Evolutionary conservation across 2,888 invertebrate species (phyloP), one percentile per base, ranked within the genome.

Genomic region (Sesia bembeciformis): DNA sequence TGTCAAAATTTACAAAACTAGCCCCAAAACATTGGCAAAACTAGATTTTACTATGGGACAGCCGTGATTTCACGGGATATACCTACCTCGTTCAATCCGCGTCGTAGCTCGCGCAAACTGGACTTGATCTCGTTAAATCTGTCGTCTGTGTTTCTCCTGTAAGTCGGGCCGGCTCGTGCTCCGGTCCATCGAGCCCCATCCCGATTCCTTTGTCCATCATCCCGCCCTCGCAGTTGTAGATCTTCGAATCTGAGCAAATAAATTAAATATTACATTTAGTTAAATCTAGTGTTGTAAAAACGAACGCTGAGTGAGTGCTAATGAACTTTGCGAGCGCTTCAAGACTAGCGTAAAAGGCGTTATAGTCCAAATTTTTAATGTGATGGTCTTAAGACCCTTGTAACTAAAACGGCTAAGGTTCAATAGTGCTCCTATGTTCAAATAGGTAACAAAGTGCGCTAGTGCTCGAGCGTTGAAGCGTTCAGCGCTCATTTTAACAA

Each of bases 11-110:
- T 41, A 50, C 40, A n/a, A 41, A 46, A 5, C 2, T 23, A 4
- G 40, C 57, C 58, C 23, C 23, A 23, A 23, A 23, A 23, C 23
- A 23, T 23, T 23, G 23, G 23, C 23, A 23, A n/a, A n/a, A 50
- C 23, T 50, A 6, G 23, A 5, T 23, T n/a, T n/a, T 7, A 38
- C 41, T 41, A 2, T 23, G 23, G 23, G 23, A 23, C 23, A 23
- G 23, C 23, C 23, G 23, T 23, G 23, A 23, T 23, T 23, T 23
- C 23, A 23, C 23, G 23, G 2, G 23, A 23, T 2, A 23, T 23
- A 23, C 89, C 82, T 50, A 81, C 89, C 82, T 88, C 84, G 60
- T 87, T 88, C 46, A 90, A 64, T 1, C 81, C 89, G 5, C 86
- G 66, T 42, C 89, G 61, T 4, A 90, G 64, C 57, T 83, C 84